Percentiles rank a stretch among this genome's conserved stretches.
Evolutionary conservation across 2,113 vertebrate genomes (phyloP).

Genomic region (Xenus cinereus): DNA sequence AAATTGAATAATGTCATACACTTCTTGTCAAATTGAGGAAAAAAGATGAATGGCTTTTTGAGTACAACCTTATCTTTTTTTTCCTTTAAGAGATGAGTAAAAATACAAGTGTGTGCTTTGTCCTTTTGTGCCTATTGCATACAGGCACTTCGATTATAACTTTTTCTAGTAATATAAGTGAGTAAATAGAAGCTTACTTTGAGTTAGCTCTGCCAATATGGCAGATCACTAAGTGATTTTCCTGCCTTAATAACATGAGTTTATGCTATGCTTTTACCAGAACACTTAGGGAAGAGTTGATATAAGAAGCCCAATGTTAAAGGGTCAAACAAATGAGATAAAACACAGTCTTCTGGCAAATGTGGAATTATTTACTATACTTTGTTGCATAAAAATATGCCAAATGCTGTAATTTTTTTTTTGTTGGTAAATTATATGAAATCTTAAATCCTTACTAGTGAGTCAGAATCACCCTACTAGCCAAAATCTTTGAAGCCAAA

Average conservation of each 20-base stretch:
- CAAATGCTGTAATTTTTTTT: slow-evolving; percentile 14
- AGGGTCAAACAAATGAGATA: background rate
- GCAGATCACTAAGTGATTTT: background rate
- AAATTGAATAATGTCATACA: background rate
- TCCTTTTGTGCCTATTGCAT: background rate
- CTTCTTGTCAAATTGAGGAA: background rate
- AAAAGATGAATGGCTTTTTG: background rate
- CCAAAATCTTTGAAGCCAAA: background rate
- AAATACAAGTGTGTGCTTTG: background rate
- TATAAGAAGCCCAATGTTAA: background rate
- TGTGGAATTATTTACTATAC: background rate
- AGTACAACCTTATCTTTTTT: background rate
- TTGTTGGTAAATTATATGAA: background rate
- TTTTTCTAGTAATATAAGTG: background rate
- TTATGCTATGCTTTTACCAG: background rate
- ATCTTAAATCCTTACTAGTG: background rate
- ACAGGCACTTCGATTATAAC: background rate
- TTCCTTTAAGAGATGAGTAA: background rate
- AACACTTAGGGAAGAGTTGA: background rate
- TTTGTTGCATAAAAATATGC: background rate
- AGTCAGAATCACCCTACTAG: background rate
- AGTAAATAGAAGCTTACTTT: background rate
- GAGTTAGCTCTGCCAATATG: background rate
- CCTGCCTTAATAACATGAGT: background rate
- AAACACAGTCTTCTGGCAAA: background rate